Conservation (phyloP, 2,888 invertebrate species). For the Sarcophaga rosellei region DNA sequence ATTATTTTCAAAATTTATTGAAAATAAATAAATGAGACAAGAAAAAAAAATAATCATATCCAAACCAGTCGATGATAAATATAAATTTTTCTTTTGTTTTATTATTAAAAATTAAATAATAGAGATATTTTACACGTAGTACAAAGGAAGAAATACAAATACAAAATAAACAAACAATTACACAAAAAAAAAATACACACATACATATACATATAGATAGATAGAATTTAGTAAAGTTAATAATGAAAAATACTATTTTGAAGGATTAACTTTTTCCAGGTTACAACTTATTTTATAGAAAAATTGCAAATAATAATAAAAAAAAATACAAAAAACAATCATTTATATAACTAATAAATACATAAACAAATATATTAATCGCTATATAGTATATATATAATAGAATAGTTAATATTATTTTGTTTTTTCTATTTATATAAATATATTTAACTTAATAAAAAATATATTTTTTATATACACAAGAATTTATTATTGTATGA, state of each 20-base stretch:
- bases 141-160: constrained; percentile 12
- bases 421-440: constrained; percentile 35
- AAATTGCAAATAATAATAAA: constrained; percentile 36
- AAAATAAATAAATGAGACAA: not conserved
- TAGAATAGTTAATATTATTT: constrained; percentile 27
- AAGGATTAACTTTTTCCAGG: not conserved
- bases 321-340: constrained; percentile 32
- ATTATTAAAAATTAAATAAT: constrained; percentile 21
- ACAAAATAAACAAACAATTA: constrained; percentile 42
- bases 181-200: constrained; percentile 16
- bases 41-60: constrained; percentile 13
- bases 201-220: not conserved
- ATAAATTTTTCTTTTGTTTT: constrained; percentile 36
- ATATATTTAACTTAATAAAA: constrained; percentile 40
- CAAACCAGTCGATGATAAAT: constrained; percentile 9
- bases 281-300: constrained; percentile 13
- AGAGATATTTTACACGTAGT: constrained; percentile 22
- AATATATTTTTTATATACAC: constrained; percentile 46
- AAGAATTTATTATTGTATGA: constrained; percentile 17
- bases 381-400: constrained; percentile 28
- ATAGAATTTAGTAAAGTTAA: not conserved
- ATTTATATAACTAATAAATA: constrained; percentile 57
- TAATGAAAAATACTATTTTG: constrained; percentile 23
- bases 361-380: constrained; percentile 51
- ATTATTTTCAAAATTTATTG: not conserved